A percentile compares a stretch with the other conserved stretches of the same genome.
Evolutionary conservation across 1,140 invertebrate species (phyloP).

Genomic region (Ericerus pela): DNA sequence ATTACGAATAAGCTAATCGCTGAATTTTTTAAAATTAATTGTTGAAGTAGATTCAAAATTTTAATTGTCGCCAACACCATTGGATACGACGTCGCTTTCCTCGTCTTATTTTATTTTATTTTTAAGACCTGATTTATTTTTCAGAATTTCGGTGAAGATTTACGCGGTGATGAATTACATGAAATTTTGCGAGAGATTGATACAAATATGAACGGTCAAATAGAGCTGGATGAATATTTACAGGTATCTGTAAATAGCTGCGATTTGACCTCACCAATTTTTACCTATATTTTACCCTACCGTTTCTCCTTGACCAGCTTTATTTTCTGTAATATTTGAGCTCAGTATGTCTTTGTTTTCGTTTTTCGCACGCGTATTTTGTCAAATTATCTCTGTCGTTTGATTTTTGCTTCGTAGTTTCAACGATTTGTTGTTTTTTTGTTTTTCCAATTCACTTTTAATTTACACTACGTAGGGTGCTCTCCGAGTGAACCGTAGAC

Average conservation of each 20-base stretch:
- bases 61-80: too few species aligned
- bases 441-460: too few species aligned
- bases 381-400: too few species aligned
- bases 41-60: too few species aligned
- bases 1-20: too few species aligned
- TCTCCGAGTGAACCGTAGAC: too few species aligned
- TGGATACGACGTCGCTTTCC: conserved; percentile 1
- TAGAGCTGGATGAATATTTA: conserved; percentile 95
- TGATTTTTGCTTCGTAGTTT: too few species aligned
- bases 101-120: not conserved
- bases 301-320: too few species aligned
- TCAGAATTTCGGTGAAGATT: conserved; percentile 77
- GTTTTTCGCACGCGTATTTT: not conserved
- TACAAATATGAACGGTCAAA: conserved; percentile 97
- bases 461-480: too few species aligned
- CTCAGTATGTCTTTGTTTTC: not conserved
- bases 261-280: not conserved
- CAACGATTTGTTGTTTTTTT: too few species aligned
- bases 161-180: conserved; percentile 89
- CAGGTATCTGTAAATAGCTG: conserved; percentile 52
- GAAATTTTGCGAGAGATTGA: conserved; percentile 96
- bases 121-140: conserved; percentile 22
- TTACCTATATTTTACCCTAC: not conserved
- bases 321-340: too few species aligned
- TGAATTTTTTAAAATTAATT: too few species aligned